phyloP scores from a whole-genome alignment of 2,797 vertebrate species.

The Pagetopsis macropterus region DNA sequence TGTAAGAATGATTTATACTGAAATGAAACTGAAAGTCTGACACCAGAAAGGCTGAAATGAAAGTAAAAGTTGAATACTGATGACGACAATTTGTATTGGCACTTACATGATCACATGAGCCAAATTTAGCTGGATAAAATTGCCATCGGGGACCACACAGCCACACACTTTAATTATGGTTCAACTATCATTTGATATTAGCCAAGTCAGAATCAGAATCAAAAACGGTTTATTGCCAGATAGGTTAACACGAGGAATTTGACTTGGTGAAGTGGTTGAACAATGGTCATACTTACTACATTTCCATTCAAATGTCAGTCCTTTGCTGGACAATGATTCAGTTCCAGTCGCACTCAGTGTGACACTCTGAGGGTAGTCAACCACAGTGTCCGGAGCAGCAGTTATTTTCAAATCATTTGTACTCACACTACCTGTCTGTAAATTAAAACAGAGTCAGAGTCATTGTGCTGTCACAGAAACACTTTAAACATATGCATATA shows the following conservation, averaged over 20 bases:
- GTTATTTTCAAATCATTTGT: slow-evolving; percentile 62
- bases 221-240: too few species aligned
- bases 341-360: slow-evolving; percentile 61
- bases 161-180: background rate
- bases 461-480: slow-evolving; percentile 10
- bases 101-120: background rate
- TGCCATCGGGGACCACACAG: too few species aligned
- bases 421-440: slow-evolving; percentile 61
- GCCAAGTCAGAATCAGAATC: background rate
- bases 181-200: background rate
- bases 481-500: background rate
- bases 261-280: background rate
- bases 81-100: background rate
- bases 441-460: slow-evolving; percentile 36
- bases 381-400: slow-evolving; percentile 61
- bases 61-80: background rate
- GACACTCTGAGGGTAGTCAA: slow-evolving; percentile 62
- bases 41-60: background rate
- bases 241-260: too few species aligned
- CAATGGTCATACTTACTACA: slow-evolving; percentile 76
- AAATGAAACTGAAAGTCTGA: background rate
- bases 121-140: too few species aligned
- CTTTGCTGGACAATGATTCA: slow-evolving; percentile 44
- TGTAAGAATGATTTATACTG: background rate
- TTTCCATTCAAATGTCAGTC: slow-evolving; percentile 74